Conservation (phyloP, 2,797 vertebrate species). For the Knipowitschia caucasica region DNA sequence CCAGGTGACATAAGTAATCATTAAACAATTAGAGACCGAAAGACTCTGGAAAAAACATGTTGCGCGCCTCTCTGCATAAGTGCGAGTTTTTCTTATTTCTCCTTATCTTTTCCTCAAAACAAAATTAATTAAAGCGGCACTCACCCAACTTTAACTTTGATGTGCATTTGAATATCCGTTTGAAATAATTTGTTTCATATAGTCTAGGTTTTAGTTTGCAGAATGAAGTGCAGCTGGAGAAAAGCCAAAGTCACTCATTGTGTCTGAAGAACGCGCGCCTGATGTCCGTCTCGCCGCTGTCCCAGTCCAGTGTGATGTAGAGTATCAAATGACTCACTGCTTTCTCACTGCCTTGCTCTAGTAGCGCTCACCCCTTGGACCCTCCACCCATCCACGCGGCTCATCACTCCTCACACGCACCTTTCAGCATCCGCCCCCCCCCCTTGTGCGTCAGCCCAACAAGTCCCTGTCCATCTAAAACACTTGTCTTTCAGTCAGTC, state of each 20-base stretch:
- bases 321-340: slow-evolving; percentile 50
- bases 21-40: too few relatives aligned
- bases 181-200: too few relatives aligned
- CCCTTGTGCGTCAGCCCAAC: slow-evolving; percentile 55
- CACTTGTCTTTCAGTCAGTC: slow-evolving; percentile 31
- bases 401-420: slow-evolving; percentile 27
- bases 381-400: slow-evolving; percentile 13
- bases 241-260: slow-evolving; percentile 37
- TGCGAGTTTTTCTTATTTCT: too few relatives aligned
- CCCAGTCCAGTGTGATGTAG: slow-evolving; percentile 35
- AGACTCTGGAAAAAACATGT: too few relatives aligned
- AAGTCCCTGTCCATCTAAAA: slow-evolving; percentile 28
- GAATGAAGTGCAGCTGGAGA: not conserved
- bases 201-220: not conserved
- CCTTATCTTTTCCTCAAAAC: not conserved
- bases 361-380: slow-evolving; percentile 4
- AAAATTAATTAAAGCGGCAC: slow-evolving; percentile 17
- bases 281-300: not conserved
- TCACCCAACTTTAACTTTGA: slow-evolving; percentile 58
- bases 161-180: too few relatives aligned
- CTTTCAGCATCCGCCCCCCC: slow-evolving; percentile 42
- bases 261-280: not conserved
- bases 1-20: too few relatives aligned
- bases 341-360: slow-evolving; percentile 28
- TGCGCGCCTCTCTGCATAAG: too few relatives aligned